phyloP scores from a whole-genome alignment of 2,113 vertebrate genomes.

The Gallinago undulata region DNA sequence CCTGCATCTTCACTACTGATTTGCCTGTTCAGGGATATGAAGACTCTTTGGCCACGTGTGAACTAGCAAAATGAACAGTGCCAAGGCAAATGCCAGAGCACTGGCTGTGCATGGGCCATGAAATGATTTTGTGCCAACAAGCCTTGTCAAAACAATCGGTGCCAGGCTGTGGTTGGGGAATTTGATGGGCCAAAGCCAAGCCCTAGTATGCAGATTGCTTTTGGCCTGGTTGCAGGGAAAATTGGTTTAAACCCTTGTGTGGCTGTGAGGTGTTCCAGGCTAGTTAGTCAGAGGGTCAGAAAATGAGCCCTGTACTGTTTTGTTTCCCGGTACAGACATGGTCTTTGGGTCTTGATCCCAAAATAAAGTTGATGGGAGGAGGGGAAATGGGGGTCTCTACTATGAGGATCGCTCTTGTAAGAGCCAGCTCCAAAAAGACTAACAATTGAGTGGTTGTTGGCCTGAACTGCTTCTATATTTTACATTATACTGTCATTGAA shows the following conservation, averaged over 20 bases:
- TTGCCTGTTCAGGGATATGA: neutral
- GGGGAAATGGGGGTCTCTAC: neutral
- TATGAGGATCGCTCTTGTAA: neutral
- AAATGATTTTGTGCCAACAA: neutral
- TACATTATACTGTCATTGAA: neutral
- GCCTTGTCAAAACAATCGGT: neutral
- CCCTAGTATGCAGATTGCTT: neutral
- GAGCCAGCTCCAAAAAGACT: neutral
- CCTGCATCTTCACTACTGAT: neutral
- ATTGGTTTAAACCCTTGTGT: neutral
- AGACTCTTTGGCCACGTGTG: neutral
- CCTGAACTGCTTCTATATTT: neutral
- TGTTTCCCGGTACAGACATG: neutral
- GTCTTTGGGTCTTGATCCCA: neutral
- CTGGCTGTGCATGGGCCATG: neutral
- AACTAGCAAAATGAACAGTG: neutral
- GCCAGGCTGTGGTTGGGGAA: neutral
- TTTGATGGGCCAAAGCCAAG: neutral
- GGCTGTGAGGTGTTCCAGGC: neutral
- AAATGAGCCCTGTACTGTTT: neutral
- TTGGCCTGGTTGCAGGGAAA: neutral
- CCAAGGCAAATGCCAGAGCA: neutral
- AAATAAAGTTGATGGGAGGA: neutral
- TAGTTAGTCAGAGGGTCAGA: neutral
- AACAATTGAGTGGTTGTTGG: neutral